Evolutionary conservation across 2,797 vertebrate genomes (phyloP).

Genomic region (Euthynnus affinis): DNA sequence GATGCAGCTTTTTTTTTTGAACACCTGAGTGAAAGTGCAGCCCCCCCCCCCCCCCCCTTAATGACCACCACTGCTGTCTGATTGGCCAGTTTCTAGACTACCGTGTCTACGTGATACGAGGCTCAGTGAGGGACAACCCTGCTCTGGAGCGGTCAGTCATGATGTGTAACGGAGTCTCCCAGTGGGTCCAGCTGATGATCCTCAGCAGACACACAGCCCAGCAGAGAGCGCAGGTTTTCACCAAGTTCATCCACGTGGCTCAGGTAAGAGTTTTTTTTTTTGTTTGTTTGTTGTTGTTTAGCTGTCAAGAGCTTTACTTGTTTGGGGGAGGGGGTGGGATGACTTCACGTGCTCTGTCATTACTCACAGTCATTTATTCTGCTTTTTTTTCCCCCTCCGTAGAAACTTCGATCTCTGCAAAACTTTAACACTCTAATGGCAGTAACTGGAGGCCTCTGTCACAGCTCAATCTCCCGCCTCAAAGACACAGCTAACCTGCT

Average conservation of each 20-base stretch:
- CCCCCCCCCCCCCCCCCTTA: too few relatives aligned
- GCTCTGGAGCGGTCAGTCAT: constrained; percentile 92
- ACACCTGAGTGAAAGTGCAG: too few relatives aligned
- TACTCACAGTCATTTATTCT: background rate
- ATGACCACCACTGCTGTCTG: constrained; percentile 25
- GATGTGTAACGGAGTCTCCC: constrained; percentile 94
- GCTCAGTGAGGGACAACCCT: constrained; percentile 89
- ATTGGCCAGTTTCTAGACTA: constrained; percentile 89
- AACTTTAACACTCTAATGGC: constrained; percentile 98
- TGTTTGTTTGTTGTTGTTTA: too few relatives aligned
- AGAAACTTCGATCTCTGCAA: constrained; percentile 91
- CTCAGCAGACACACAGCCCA: constrained; percentile 91
- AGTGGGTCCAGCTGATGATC: constrained; percentile 97
- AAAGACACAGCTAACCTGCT: constrained; percentile 92
- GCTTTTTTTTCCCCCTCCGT: constrained; percentile 28
- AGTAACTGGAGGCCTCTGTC: constrained; percentile 92
- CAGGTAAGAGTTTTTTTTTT: too few relatives aligned
- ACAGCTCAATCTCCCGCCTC: constrained; percentile 93
- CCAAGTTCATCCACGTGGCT: constrained; percentile 93
- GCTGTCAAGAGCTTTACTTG: background rate
- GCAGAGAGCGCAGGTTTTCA: constrained; percentile 93
- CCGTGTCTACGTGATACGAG: constrained; percentile 90
- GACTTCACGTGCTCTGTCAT: background rate
- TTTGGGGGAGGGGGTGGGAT: background rate
- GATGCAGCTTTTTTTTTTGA: too few relatives aligned